These are phyloP conservation scores for Erannis defoliaria DNA, from an alignment of 2,888 invertebrate species.

Conservation along the genomic window DNA sequence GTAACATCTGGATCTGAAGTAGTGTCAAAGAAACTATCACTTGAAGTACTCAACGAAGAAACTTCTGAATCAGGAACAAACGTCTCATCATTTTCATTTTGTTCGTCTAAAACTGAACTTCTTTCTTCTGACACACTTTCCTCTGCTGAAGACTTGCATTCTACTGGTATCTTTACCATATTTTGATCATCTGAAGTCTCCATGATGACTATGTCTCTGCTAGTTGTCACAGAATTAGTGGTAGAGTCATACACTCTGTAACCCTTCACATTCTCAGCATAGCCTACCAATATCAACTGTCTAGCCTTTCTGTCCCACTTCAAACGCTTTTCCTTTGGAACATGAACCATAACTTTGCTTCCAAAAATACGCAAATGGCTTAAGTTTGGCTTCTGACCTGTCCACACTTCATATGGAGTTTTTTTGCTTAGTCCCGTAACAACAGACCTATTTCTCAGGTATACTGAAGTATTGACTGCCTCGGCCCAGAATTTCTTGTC, in stretches of 20 bases:
- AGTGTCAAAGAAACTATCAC: no score
- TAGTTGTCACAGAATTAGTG: not conserved
- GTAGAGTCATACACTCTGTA: slow-evolving; percentile 45
- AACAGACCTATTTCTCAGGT: slow-evolving; percentile 20
- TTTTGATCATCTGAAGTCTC: not conserved
- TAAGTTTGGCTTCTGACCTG: slow-evolving; percentile 34
- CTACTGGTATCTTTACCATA: not conserved
- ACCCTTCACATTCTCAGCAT: slow-evolving; percentile 46
- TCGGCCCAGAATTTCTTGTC: slow-evolving; percentile 25
- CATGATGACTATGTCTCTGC: not conserved
- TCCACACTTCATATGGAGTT: slow-evolving; percentile 44
- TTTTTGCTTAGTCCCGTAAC: slow-evolving; percentile 12
- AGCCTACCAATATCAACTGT: slow-evolving; percentile 42
- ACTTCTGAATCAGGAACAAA: no score
- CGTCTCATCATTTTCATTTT: not conserved
- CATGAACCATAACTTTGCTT: slow-evolving; percentile 4
- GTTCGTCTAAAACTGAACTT: not conserved
- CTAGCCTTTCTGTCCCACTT: slow-evolving; percentile 47
- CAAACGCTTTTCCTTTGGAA: slow-evolving; percentile 38
- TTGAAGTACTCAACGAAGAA: no score
- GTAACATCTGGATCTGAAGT: no score
- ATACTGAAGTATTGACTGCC: no score
- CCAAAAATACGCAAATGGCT: slow-evolving; percentile 2
- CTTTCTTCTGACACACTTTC: not conserved
- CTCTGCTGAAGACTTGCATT: not conserved